Evolutionary conservation across 2,888 invertebrate genomes (phyloP).

Genomic region (Pristionchus fissidentatus): DNA sequence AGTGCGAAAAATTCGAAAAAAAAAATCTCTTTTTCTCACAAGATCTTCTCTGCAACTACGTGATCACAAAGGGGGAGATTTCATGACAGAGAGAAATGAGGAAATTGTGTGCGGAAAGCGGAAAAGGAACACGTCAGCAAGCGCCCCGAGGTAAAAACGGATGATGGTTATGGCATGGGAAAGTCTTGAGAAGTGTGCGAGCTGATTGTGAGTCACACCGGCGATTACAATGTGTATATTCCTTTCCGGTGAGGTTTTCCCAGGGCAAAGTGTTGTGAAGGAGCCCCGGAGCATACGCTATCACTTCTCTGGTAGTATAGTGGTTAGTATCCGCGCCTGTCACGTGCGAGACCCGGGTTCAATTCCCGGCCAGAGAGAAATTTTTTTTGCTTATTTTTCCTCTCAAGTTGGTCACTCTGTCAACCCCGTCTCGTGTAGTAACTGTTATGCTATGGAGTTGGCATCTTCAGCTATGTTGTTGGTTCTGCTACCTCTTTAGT

Average conservation of each 20-base stretch:
- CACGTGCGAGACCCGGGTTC: slow-evolving; percentile 63
- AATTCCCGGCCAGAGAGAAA: slow-evolving; percentile 61
- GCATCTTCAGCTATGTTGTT: too few species aligned
- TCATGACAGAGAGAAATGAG: too few species aligned
- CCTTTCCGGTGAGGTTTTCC: not conserved
- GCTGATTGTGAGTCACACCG: not conserved
- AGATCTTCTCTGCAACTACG: not conserved
- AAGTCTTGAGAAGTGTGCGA: not conserved
- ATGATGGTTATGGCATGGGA: slow-evolving; percentile 36
- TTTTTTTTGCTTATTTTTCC: too few species aligned
- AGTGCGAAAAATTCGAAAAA: not conserved
- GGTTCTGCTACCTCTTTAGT: too few species aligned
- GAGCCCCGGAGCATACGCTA: too few species aligned
- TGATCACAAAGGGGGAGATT: not conserved
- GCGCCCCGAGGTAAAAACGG: not conserved
- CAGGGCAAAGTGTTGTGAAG: too few species aligned
- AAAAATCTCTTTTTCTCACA: not conserved
- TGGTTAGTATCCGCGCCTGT: slow-evolving; percentile 62
- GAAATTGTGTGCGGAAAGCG: too few species aligned
- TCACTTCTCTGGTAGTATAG: not conserved
- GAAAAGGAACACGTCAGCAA: not conserved
- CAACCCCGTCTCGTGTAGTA: too few species aligned
- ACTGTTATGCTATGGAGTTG: too few species aligned
- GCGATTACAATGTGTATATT: not conserved
- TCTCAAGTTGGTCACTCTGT: too few species aligned